These are phyloP conservation scores for Lasioglossum morio DNA, from an alignment of 2,888 invertebrate genomes.

Conservation along the genomic window DNA sequence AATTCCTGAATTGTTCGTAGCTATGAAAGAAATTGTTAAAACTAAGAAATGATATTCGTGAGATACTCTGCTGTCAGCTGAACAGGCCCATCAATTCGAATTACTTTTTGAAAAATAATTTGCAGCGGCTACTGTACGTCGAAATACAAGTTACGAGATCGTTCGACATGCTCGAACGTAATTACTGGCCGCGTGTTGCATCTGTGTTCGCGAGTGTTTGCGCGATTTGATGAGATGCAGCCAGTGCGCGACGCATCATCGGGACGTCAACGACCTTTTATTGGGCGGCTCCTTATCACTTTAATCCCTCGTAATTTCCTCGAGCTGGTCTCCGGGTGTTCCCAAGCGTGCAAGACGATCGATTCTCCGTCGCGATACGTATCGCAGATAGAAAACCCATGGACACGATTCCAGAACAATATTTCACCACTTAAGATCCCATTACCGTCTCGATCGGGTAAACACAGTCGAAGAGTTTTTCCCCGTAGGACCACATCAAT, in stretches of 20 bases:
- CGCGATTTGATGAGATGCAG: constrained; percentile 57
- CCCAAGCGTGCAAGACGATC: constrained; percentile 26
- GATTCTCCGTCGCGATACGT: constrained; percentile 28
- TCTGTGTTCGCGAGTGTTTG: constrained; percentile 30
- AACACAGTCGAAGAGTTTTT: not conserved
- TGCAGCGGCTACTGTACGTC: not conserved
- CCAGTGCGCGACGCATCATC: constrained; percentile 61
- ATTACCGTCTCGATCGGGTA: not conserved
- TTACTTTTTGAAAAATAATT: not conserved
- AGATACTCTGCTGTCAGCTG: not conserved
- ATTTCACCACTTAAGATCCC: not conserved
- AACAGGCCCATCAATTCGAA: too few relatives aligned
- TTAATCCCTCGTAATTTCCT: constrained; percentile 76
- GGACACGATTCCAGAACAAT: constrained; percentile 18
- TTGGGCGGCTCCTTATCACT: constrained; percentile 75
- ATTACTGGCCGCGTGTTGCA: not conserved
- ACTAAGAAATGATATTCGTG: not conserved
- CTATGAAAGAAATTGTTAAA: not conserved
- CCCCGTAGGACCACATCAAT: constrained; percentile 16
- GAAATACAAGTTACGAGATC: not conserved
- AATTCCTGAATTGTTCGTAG: too few relatives aligned
- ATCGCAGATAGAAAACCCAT: constrained; percentile 31
- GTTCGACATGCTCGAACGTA: not conserved
- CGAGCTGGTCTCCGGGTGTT: constrained; percentile 33
- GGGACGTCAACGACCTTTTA: constrained; percentile 77